Evolutionary conservation across 2,113 vertebrate species (phyloP).

Genomic region (Helogale parvula): DNA sequence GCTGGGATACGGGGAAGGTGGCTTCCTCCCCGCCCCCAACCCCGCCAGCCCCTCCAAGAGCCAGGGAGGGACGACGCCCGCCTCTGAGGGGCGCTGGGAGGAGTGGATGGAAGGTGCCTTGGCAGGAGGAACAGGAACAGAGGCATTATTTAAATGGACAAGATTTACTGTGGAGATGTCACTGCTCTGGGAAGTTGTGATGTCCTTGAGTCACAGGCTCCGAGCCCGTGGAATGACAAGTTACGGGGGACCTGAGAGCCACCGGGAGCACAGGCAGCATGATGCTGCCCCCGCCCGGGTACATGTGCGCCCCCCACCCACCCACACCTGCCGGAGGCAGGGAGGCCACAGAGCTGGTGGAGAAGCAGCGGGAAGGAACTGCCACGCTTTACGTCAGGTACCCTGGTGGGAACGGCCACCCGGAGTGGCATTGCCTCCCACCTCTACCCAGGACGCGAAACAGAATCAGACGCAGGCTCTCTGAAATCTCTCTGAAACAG

Average conservation of each 20-base stretch:
- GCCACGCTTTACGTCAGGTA: background rate
- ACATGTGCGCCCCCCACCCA: rapidly evolving
- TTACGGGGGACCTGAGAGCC: slow-evolving; percentile 24
- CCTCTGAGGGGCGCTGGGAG: background rate
- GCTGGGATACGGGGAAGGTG: background rate
- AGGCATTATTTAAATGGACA: slow-evolving; percentile 29
- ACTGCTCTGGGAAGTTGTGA: background rate
- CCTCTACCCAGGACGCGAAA: background rate
- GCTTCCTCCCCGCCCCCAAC: background rate
- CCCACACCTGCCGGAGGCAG: background rate
- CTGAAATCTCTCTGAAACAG: background rate
- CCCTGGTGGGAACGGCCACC: background rate
- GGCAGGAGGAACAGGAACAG: background rate
- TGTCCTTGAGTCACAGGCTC: slow-evolving; percentile 28
- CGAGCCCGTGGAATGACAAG: background rate
- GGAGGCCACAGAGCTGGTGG: background rate
- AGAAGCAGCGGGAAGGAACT: background rate
- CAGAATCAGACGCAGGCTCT: background rate
- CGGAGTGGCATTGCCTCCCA: background rate
- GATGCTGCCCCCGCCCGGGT: background rate
- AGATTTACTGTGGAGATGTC: slow-evolving; percentile 24
- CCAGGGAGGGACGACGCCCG: background rate
- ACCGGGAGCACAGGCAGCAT: background rate
- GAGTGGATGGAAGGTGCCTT: background rate
- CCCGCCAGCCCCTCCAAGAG: background rate